Percentiles rank a stretch among this genome's conserved stretches.
Evolutionary conservation across 2,797 vertebrate genomes (phyloP).

Genomic region (Coregonus suidteri): DNA sequence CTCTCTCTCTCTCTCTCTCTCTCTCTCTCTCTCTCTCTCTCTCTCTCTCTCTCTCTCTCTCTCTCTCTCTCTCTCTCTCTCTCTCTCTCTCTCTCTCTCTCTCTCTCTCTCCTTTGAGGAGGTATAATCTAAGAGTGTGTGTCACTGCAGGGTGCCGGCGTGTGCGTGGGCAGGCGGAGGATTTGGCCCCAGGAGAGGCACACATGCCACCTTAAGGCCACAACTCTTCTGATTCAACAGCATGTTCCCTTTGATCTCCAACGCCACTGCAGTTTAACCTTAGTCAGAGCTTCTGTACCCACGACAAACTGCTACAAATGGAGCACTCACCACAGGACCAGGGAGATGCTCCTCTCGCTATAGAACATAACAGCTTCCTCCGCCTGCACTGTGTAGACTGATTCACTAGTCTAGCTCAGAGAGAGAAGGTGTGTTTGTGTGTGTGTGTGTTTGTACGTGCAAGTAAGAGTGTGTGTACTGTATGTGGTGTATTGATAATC

Average conservation of each 20-base stretch:
- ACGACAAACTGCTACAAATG: conserved; percentile 33
- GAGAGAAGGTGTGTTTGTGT: not conserved
- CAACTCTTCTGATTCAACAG: conserved; percentile 30
- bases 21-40: not conserved
- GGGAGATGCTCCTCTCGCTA: not conserved
- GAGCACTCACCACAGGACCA: not conserved
- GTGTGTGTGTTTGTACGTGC: conserved; percentile 2
- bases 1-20: too few species aligned
- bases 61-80: not conserved
- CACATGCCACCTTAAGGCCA: conserved; percentile 30
- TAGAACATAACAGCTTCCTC: not conserved
- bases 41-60: not conserved
- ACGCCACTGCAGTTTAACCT: conserved; percentile 35
- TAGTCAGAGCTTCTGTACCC: conserved; percentile 10
- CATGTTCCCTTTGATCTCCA: conserved; percentile 53
- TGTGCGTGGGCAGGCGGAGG: conserved; percentile 37
- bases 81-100: not conserved
- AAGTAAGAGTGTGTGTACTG: conserved; percentile 1
- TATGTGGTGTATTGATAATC: not conserved
- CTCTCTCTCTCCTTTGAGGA: not conserved
- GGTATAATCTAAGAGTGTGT: not conserved
- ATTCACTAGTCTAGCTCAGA: not conserved
- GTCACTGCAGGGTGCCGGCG: not conserved
- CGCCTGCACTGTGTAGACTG: not conserved
- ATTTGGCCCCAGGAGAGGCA: conserved; percentile 36